A percentile compares a stretch with the other conserved stretches of the same genome.
Evolutionary conservation across 2,113 vertebrate genomes (phyloP).

Genomic region (Pelobates fuscus): DNA sequence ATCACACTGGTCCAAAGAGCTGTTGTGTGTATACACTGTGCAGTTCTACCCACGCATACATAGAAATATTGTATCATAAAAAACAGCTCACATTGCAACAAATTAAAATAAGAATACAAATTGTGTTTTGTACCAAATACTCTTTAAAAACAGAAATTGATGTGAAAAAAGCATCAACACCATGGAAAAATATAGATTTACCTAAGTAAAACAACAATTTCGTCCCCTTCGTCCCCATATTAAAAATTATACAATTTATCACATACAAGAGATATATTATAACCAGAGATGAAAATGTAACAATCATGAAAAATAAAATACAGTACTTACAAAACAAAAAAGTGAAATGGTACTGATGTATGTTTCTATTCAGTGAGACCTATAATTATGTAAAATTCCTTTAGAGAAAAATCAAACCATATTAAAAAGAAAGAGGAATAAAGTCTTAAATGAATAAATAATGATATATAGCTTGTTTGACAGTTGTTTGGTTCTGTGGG

Average conservation of each 20-base stretch:
- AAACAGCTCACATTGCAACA: conserved; percentile 55
- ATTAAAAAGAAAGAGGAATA: too few species aligned
- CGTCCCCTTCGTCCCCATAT: conserved; percentile 1
- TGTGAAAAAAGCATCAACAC: conserved; percentile 55
- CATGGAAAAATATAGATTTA: conserved; percentile 58
- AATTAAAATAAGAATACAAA: conserved; percentile 55
- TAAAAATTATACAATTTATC: conserved; percentile 30
- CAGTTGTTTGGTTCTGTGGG: too few species aligned
- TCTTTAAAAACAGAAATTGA: conserved; percentile 57
- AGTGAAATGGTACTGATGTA: neutral
- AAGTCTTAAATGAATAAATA: too few species aligned
- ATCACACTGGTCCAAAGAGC: neutral
- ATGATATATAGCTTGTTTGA: too few species aligned
- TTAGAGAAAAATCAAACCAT: too few species aligned
- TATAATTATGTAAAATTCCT: too few species aligned
- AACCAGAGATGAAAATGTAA: conserved; percentile 11
- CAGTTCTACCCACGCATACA: conserved; percentile 62
- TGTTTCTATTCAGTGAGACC: conserved; percentile 1
- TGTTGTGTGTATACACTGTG: neutral
- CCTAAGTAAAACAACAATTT: neutral
- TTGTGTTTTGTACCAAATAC: conserved; percentile 60
- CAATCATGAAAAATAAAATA: neutral
- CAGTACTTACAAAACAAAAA: conserved; percentile 7
- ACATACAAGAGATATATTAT: conserved; percentile 51
- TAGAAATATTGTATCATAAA: conserved; percentile 50